A percentile compares a stretch with the other conserved stretches of the same genome.
Evolutionary conservation across 1,140 invertebrate species (phyloP).

Genomic region (Penaeus japonicus): DNA sequence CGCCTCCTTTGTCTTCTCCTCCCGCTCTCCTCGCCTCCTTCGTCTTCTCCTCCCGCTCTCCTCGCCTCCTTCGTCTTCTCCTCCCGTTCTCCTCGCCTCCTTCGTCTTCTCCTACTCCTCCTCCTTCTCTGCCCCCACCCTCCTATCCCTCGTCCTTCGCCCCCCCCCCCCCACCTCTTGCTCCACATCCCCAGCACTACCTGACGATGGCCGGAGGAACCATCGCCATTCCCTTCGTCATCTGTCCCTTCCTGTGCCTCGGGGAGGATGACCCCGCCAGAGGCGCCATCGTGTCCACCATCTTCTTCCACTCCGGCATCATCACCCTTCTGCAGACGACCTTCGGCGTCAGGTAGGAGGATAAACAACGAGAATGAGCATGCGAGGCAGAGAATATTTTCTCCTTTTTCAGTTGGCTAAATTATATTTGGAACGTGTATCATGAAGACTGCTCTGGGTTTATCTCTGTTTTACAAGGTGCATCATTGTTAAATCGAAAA

Average conservation of each 20-base stretch:
- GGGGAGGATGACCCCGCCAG: conserved; percentile 77
- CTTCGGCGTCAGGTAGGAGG: conserved; percentile 76
- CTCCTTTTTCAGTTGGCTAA: too few relatives aligned
- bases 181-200: conserved; percentile 74
- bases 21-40: too few relatives aligned
- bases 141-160: neutral
- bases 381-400: too few relatives aligned
- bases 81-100: neutral
- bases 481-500: too few relatives aligned
- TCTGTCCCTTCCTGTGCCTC: conserved; percentile 83
- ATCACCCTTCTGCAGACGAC: conserved; percentile 82
- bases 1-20: too few relatives aligned
- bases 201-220: conserved; percentile 87
- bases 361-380: too few relatives aligned
- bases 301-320: conserved; percentile 74
- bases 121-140: neutral
- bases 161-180: neutral
- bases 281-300: conserved; percentile 74
- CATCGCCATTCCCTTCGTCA: conserved; percentile 82
- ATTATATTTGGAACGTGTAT: too few relatives aligned
- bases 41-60: too few relatives aligned
- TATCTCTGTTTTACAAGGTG: too few relatives aligned
- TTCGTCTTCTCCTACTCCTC: neutral
- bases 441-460: too few relatives aligned
- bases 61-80: too few relatives aligned